Evolutionary conservation across 1,140 invertebrate species (phyloP).

Genomic region (Bombyx mori): DNA sequence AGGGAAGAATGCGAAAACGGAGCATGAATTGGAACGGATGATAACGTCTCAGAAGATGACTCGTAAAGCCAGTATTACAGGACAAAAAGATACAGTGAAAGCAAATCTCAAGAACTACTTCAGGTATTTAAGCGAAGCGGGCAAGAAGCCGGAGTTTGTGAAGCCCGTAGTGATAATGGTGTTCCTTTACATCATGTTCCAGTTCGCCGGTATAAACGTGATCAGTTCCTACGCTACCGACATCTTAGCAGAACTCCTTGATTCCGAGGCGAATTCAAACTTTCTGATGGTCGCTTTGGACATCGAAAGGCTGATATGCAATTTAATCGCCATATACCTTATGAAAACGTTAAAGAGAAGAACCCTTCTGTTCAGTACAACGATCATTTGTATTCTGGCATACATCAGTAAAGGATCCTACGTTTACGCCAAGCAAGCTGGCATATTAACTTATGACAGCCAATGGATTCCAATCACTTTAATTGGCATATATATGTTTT

Average conservation of each 20-base stretch:
- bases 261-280: conserved; percentile 43
- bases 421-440: conserved; percentile 38
- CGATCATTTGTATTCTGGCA: conserved; percentile 39
- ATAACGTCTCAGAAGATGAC: conserved; percentile 40
- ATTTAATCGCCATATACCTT: conserved; percentile 51
- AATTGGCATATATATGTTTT: conserved; percentile 55
- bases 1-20: conserved; percentile 32
- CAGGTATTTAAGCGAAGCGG: conserved; percentile 31
- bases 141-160: conserved; percentile 56
- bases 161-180: conserved; percentile 62
- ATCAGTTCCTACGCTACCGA: conserved; percentile 58
- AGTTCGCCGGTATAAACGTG: conserved; percentile 60
- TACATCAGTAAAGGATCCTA: conserved; percentile 47
- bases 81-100: conserved; percentile 23
- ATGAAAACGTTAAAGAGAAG: conserved; percentile 53
- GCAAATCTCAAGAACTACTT: conserved; percentile 29
- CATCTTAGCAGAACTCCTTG: conserved; percentile 49
- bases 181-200: conserved; percentile 51
- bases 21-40: conserved; percentile 51
- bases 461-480: conserved; percentile 48
- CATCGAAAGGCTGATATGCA: conserved; percentile 49
- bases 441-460: conserved; percentile 29
- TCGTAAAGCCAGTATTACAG: conserved; percentile 38
- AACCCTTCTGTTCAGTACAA: conserved; percentile 46
- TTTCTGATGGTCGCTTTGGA: conserved; percentile 55